Base-by-base conservation (phyloP, 1,140 invertebrate genomes). In the Drosophila equinoxialis region DNA sequence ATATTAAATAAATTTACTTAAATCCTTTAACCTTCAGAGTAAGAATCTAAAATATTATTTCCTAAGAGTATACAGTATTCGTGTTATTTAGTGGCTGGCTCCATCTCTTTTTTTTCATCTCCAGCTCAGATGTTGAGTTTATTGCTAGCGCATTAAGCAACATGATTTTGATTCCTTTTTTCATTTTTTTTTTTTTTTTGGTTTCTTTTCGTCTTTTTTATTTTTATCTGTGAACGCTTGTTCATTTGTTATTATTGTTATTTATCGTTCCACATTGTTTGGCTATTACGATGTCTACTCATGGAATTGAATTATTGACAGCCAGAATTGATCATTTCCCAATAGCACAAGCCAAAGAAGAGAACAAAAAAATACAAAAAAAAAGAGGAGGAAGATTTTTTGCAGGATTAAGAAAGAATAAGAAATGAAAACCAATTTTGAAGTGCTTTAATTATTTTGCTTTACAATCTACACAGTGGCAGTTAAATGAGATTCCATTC, bases 211-310 rank as follows among this genome's bases (percentile, higher is more conserved):
- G 20, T 55, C 54, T 6, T 48, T 48, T 51, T 51, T 51, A 23
- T 51, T 20, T 30, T 51, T 51, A 51, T 51, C 45, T 51, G 7
- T 68, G 54, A 68, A 10, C 45, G 42, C 65, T n/a, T 45, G 26
- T 76, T 75, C 79, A 79, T 79, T 79, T 79, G 68, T 69, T 66
- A 65, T 65, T 69, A 69, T 72, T 73, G 65, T 73, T 79, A 64
- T 71, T 72, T 69, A 74, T 77, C 65, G 66, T 59, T 77, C 45
- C 59, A 26, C 55, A 60, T 77, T 77, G 69, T 74, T 48, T 60
- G 6, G 73, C 61, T 61, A 66, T 68, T 71, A 61, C 14, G 48
- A 59, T 41, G 33, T 59, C 69, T 26, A 6, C 30, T 66, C 57
- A 55, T 68, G 57, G 39, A 77, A 81, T 77, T 71, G 61, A 74